These are phyloP conservation scores for Apamea crenata DNA, from an alignment of 2,888 invertebrate genomes.

Conservation along the genomic window DNA sequence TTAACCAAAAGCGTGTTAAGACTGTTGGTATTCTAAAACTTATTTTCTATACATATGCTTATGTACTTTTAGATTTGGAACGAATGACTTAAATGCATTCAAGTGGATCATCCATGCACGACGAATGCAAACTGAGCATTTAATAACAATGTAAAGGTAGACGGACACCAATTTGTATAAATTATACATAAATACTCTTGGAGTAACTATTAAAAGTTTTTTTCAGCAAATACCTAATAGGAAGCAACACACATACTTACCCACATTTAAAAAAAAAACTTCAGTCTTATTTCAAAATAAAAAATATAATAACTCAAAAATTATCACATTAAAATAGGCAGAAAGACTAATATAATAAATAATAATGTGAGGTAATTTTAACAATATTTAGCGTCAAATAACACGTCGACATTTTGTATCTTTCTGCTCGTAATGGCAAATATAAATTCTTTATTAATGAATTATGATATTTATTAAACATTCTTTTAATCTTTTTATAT, in stretches of 20 bases:
- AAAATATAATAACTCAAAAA: slow-evolving; percentile 14
- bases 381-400: background rate
- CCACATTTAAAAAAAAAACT: background rate
- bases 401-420: background rate
- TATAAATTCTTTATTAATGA: background rate
- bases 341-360: no score
- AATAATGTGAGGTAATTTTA: slow-evolving; percentile 9
- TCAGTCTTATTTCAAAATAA: slow-evolving; percentile 20
- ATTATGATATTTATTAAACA: background rate
- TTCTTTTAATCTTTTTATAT: background rate
- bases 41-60: background rate
- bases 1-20: background rate
- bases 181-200: background rate
- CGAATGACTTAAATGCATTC: background rate
- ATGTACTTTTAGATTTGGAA: background rate
- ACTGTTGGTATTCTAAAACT: background rate
- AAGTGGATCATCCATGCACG: background rate
- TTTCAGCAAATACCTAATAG: background rate
- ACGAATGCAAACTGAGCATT: background rate
- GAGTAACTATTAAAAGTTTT: background rate
- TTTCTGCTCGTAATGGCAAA: background rate
- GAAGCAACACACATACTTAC: no score
- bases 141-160: background rate
- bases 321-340: slow-evolving; percentile 47
- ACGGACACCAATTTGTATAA: background rate